Evolutionary conservation across 1,140 invertebrate species (phyloP).

Genomic region (Zaprionus ghesquierei): DNA sequence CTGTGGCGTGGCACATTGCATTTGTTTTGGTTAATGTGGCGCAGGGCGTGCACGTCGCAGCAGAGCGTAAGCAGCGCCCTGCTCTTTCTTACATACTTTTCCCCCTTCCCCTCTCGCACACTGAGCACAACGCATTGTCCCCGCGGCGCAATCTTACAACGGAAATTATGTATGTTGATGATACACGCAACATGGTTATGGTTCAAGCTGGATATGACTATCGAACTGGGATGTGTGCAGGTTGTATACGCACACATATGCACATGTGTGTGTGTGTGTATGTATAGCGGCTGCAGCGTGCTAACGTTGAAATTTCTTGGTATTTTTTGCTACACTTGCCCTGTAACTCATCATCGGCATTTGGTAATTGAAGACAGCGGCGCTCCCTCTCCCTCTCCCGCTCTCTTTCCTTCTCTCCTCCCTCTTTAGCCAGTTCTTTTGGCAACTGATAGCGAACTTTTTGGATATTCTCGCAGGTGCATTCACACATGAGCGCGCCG

Average conservation of each 20-base stretch:
- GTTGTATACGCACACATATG: too few species aligned
- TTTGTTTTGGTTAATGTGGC: conserved; percentile 55
- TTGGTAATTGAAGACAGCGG: conserved; percentile 60
- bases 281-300: too few species aligned
- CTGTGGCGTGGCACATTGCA: conserved; percentile 26
- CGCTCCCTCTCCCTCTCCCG: neutral
- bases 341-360: conserved; percentile 55
- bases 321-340: neutral
- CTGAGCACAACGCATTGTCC: conserved; percentile 7
- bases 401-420: neutral
- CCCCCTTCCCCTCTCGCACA: neutral
- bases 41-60: conserved; percentile 14
- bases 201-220: conserved; percentile 28
- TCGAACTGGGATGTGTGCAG: neutral
- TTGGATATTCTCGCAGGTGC: conserved; percentile 63
- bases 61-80: neutral
- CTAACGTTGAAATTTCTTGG: too few species aligned
- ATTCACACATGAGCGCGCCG: conserved; percentile 68
- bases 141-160: conserved; percentile 38
- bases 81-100: neutral
- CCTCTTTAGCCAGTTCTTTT: neutral
- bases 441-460: conserved; percentile 60
- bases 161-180: conserved; percentile 75
- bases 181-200: conserved; percentile 24
- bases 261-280: too few species aligned